Conservation (phyloP, 2,888 invertebrate species). For the Oxyteleia sp. region DNA sequence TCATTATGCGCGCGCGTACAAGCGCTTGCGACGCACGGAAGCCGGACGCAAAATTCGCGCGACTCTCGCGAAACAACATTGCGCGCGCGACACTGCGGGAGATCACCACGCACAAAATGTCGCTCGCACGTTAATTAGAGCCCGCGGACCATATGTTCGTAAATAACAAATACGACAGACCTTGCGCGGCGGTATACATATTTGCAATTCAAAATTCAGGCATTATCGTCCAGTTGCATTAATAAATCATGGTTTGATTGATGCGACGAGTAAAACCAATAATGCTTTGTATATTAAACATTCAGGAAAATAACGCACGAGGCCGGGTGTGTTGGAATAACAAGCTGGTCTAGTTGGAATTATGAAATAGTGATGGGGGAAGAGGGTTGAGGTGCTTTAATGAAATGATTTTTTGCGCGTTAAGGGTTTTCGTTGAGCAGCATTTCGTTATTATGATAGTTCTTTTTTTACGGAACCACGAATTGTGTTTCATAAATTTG, state of each 20-base stretch:
- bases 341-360: too few species aligned
- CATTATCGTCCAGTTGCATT: constrained; percentile 55
- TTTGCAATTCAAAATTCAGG: constrained; percentile 61
- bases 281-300: constrained; percentile 65
- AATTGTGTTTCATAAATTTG: too few species aligned
- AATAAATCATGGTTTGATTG: constrained; percentile 61
- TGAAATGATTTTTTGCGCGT: too few species aligned
- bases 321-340: too few species aligned
- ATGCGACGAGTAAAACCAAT: constrained; percentile 60
- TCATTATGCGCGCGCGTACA: constrained; percentile 5
- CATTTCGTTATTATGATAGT: too few species aligned
- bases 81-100: constrained; percentile 13
- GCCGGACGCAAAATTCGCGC: constrained; percentile 18
- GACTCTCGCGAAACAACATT: constrained; percentile 2
- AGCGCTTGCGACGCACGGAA: not conserved
- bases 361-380: too few species aligned
- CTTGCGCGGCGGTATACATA: constrained; percentile 35
- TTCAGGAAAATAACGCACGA: too few species aligned
- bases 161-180: constrained; percentile 57
- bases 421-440: too few species aligned
- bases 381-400: too few species aligned
- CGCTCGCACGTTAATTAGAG: constrained; percentile 55
- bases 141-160: constrained; percentile 36
- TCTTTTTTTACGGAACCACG: too few species aligned
- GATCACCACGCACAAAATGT: constrained; percentile 32